These are phyloP conservation scores for Coenonympha glycerion DNA, from an alignment of 2,888 invertebrate species.

Conservation along the genomic window DNA sequence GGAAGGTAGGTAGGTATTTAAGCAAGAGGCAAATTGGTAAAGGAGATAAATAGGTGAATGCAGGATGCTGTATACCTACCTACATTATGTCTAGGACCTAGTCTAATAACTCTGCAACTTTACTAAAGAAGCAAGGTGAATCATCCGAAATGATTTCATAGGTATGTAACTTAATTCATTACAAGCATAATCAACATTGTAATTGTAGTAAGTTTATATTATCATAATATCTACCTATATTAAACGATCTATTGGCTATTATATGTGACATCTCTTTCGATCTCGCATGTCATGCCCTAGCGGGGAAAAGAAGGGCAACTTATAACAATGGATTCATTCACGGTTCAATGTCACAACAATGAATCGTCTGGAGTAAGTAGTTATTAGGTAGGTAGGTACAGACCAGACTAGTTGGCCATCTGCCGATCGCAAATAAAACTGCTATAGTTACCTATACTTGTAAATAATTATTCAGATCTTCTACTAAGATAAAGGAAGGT, in stretches of 20 bases:
- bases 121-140: too few species aligned
- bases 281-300: slow-evolving; percentile 30
- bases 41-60: too few species aligned
- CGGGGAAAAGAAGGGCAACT: slow-evolving; percentile 33
- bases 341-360: slow-evolving; percentile 55
- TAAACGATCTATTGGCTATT: neutral
- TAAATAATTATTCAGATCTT: neutral
- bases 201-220: neutral
- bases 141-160: too few species aligned
- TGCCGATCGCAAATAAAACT: slow-evolving; percentile 5
- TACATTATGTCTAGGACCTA: too few species aligned
- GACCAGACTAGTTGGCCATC: slow-evolving; percentile 9
- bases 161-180: too few species aligned
- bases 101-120: too few species aligned
- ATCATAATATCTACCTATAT: neutral
- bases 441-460: neutral
- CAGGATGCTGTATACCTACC: too few species aligned
- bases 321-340: slow-evolving; percentile 48
- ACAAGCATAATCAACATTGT: too few species aligned
- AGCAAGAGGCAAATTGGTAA: too few species aligned
- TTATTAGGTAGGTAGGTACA: too few species aligned
- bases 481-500: neutral
- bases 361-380: slow-evolving; percentile 30
- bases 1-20: too few species aligned
- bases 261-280: slow-evolving; percentile 36